A percentile compares a stretch with the other conserved stretches of the same genome.
Conservation (phyloP, 2,888 invertebrate genomes). For the Phytoseiulus persimilis region DNA sequence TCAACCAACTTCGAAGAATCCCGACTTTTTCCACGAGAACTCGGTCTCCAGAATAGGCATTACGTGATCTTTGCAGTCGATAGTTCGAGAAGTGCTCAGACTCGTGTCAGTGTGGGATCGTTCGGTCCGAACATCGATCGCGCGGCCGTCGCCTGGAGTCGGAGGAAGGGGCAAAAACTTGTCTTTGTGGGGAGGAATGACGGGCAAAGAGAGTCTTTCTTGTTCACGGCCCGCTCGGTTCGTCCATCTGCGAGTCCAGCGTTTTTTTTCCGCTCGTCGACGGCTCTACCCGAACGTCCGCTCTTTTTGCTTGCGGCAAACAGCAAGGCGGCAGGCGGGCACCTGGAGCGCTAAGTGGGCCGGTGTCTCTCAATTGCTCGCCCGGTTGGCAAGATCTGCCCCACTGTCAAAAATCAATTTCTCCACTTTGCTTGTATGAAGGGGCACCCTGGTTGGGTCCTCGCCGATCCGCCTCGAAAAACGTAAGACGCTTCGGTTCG, state of each 20-base stretch:
- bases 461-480: neutral
- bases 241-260: neutral
- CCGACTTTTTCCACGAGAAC: neutral
- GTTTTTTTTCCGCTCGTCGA: neutral
- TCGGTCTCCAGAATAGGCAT: neutral
- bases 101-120: neutral
- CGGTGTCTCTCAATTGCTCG: constrained; percentile 5
- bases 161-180: neutral
- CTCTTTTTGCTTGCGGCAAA: neutral
- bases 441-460: neutral
- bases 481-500: neutral
- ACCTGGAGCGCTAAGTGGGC: neutral
- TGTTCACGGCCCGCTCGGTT: neutral
- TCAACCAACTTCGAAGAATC: no score
- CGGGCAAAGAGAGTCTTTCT: neutral
- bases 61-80: neutral
- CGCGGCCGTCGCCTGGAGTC: neutral
- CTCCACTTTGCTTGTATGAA: neutral
- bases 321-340: neutral
- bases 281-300: neutral
- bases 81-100: neutral
- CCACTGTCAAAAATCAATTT: neutral
- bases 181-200: neutral
- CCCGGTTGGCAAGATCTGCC: neutral
- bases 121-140: neutral